Evolutionary conservation across 1,140 invertebrate genomes (phyloP), one percentile per base, ranked within the genome.

Genomic region (Lithobius niger): DNA sequence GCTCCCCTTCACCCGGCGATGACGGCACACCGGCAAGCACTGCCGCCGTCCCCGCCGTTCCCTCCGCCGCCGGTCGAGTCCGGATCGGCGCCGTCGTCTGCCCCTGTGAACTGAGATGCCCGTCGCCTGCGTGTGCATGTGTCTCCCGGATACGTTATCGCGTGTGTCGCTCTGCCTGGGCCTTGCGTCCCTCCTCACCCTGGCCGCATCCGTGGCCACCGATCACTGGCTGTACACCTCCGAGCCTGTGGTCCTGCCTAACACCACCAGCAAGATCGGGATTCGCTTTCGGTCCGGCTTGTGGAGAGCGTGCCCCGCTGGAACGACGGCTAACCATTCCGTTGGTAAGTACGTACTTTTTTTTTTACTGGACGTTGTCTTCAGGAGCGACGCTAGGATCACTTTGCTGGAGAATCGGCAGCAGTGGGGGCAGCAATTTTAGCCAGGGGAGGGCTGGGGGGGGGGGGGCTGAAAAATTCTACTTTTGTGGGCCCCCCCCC

Each of bases 211-310:
- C 18, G 62, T 65, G 10, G 58, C 62, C 42, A 67, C 66, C 4
- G 66, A 67, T 55, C 64, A 57, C 27, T 67, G 65, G 65, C 47
- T 67, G 18, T 61, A 62, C 53, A 67, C 60, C 0, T 51, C 57
- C 16, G 65, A 67, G 49, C 53, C 54, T 10, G 25, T 65, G 16
- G 25, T 16, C 2, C 21, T 10, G 3, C 42, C 52, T 21, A 54
- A 54, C 27, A 3, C 28, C 6, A 31, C 52, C 3, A 19, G 6
- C 10, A 6, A 3, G 28, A 28, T 31, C 26, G 22, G 6, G 31
- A 31, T 25, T 22, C 36, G 24, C 6, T 42, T 54, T 10, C 18
- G 42, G 22, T 42, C 52, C 2, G 52, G 52, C 4, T 25, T 54
- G 4, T 54, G 52, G 52, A 54, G 26, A 21, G 19, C 52, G 2